phyloP scores from a whole-genome alignment of 2,113 vertebrate species.

The Sorex araneus region DNA sequence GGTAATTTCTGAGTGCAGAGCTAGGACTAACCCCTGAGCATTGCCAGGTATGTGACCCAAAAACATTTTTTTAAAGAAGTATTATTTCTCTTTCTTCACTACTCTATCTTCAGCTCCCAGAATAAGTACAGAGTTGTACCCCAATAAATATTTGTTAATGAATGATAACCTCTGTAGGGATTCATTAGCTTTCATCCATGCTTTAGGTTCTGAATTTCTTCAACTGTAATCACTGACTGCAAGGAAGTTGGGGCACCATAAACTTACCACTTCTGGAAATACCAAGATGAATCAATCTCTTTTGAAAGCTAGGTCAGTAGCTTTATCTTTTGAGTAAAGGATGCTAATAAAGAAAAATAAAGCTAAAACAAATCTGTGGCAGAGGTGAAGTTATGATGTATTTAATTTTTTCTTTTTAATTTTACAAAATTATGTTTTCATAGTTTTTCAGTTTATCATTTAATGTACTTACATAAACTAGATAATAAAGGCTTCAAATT shows the following conservation, averaged over 20 bases:
- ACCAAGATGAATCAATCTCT: not conserved
- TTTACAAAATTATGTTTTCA: constrained; percentile 48
- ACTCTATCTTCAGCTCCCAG: not conserved
- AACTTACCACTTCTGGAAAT: constrained; percentile 36
- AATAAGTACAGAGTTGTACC: not conserved
- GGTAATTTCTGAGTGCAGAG: no score
- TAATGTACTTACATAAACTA: constrained; percentile 49
- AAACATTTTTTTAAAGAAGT: not conserved
- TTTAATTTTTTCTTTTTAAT: constrained; percentile 37
- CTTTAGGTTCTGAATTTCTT: constrained; percentile 19
- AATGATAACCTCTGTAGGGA: not conserved
- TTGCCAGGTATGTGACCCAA: no score
- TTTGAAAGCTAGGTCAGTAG: constrained; percentile 30
- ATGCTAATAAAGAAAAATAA: constrained; percentile 57
- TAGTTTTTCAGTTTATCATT: constrained; percentile 58
- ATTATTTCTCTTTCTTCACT: constrained; percentile 31
- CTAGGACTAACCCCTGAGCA: no score
- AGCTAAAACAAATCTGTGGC: constrained; percentile 26
- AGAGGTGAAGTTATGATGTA: not conserved
- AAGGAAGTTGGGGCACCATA: not conserved
- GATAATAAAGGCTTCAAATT: constrained; percentile 38
- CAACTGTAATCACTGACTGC: not conserved
- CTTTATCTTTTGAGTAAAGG: constrained; percentile 62
- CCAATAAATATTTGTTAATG: constrained; percentile 28
- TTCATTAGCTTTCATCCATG: not conserved